These are phyloP conservation scores for Danio aesculapii DNA, from an alignment of 2,797 vertebrate genomes.

Conservation along the genomic window DNA sequence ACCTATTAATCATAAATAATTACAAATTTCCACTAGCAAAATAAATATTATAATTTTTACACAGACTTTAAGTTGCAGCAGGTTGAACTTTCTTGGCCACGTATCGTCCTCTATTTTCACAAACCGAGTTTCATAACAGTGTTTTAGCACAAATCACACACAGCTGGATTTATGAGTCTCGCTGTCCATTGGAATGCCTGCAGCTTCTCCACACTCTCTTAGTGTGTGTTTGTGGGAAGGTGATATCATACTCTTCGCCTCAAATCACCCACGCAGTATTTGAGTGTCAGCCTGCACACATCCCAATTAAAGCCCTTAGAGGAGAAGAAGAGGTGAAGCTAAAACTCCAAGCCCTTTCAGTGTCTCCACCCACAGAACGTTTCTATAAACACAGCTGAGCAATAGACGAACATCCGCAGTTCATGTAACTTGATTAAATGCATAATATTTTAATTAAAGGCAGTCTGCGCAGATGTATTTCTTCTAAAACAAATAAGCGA, in stretches of 20 bases:
- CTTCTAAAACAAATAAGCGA: conserved; percentile 23
- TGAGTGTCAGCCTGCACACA: conserved; percentile 60
- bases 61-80: too few relatives aligned
- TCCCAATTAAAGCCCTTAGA: conserved; percentile 60
- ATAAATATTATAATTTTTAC: too few relatives aligned
- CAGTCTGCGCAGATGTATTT: conserved; percentile 6
- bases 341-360: conserved; percentile 27
- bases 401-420: conserved; percentile 29
- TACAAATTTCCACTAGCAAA: too few relatives aligned
- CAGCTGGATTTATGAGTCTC: conserved; percentile 61
- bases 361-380: conserved; percentile 31
- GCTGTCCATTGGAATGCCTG: conserved; percentile 57
- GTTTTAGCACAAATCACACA: conserved; percentile 59
- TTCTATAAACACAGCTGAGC: conserved; percentile 34
- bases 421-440: conserved; percentile 21
- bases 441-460: conserved; percentile 33
- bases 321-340: conserved; percentile 39
- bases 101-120: conserved; percentile 59
- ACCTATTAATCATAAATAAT: too few relatives aligned
- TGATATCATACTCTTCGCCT: conserved; percentile 58
- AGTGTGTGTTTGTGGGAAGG: conserved; percentile 59
- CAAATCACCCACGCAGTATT: conserved; percentile 54
- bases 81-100: not conserved
- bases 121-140: conserved; percentile 61
- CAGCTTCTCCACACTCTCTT: conserved; percentile 40